phyloP scores from a whole-genome alignment of 2,888 invertebrate genomes.

The Tridacna crocea region DNA sequence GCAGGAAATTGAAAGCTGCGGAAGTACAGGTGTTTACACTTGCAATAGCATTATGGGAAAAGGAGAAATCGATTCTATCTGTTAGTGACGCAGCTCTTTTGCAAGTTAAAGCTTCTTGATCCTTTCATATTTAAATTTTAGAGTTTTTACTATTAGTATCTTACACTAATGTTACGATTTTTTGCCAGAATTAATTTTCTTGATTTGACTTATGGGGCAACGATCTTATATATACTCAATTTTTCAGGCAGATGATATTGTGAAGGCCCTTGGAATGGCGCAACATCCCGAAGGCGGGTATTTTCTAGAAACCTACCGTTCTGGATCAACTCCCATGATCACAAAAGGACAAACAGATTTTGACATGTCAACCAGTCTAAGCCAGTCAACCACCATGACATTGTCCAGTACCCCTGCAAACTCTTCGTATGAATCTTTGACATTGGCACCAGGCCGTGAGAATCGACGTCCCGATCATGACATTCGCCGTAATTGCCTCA shows the following conservation, averaged over 20 bases:
- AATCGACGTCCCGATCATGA: neutral
- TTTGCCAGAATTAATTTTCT: no score
- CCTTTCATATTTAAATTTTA: no score
- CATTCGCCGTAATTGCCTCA: slow-evolving; percentile 14
- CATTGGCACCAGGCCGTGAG: slow-evolving; percentile 7
- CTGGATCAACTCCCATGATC: slow-evolving; percentile 2
- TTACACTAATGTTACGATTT: no score
- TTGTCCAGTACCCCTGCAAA: neutral
- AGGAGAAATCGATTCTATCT: no score
- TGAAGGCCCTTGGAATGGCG: neutral
- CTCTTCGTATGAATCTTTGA: neutral
- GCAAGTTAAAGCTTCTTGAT: no score
- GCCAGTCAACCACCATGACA: neutral
- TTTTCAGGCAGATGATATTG: slow-evolving; percentile 11
- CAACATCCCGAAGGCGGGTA: slow-evolving; percentile 3
- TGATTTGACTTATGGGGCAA: no score
- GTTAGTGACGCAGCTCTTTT: no score
- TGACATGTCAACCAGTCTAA: neutral
- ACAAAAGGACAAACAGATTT: slow-evolving; percentile 6
- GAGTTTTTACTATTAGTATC: no score
- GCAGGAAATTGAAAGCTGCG: no score
- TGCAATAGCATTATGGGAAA: no score
- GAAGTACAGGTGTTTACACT: no score
- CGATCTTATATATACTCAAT: neutral
- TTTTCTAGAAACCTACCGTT: slow-evolving; percentile 4